Percentiles rank a stretch among this genome's conserved stretches.
These are phyloP conservation scores for Cryptocephalus moraei DNA, from an alignment of 2,888 invertebrate species.

Conservation along the genomic window DNA sequence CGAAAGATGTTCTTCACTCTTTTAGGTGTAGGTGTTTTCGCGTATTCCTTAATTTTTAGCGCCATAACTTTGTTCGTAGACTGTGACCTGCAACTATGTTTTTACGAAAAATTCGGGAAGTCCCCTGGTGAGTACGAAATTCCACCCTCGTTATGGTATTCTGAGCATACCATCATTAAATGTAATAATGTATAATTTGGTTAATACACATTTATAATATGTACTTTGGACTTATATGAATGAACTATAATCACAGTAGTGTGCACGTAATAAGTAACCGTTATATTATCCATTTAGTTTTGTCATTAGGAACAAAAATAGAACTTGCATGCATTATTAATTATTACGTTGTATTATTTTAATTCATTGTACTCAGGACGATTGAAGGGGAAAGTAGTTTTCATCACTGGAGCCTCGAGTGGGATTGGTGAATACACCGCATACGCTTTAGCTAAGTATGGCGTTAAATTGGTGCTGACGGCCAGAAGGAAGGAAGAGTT, in stretches of 20 bases:
- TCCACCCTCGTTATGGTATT: not conserved
- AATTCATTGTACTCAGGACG: constrained; percentile 14
- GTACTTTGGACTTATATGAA: too few species aligned
- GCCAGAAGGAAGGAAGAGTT: constrained; percentile 55
- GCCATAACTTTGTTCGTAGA: constrained; percentile 45
- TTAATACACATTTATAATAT: too few species aligned
- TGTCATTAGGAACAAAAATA: too few species aligned
- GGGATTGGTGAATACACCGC: constrained; percentile 72
- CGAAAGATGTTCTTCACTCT: constrained; percentile 23
- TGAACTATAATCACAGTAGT: too few species aligned
- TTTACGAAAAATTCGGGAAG: constrained; percentile 51
- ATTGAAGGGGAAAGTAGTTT: constrained; percentile 57
- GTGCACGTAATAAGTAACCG: too few species aligned
- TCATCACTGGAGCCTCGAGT: constrained; percentile 78
- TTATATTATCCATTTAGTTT: too few species aligned
- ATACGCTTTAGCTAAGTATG: constrained; percentile 52
- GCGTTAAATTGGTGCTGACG: constrained; percentile 56
- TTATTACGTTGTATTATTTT: too few species aligned
- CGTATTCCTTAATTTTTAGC: constrained; percentile 44
- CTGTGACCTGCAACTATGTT: constrained; percentile 49
- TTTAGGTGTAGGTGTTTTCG: constrained; percentile 25
- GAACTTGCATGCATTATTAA: too few species aligned
- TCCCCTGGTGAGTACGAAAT: constrained; percentile 42
- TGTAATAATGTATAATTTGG: too few species aligned
- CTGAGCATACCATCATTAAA: too few species aligned